Evolutionary conservation across 2,113 vertebrate species (phyloP).

Genomic region (Bufo bufo): DNA sequence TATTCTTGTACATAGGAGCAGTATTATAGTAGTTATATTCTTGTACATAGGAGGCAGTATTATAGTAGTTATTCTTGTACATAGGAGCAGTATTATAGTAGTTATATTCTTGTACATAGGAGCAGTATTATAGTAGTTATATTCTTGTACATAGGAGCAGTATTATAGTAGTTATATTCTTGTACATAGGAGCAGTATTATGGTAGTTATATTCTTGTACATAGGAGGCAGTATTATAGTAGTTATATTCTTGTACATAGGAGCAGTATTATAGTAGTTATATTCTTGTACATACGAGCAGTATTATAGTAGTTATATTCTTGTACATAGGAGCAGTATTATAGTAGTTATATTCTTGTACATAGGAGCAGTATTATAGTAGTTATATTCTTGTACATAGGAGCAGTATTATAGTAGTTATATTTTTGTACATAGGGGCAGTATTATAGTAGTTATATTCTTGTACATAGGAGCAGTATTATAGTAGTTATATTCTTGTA

Average conservation of each 20-base stretch:
- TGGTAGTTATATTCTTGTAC: not conserved
- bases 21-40: conserved; percentile 1
- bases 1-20: not conserved
- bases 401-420: not conserved
- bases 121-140: not conserved
- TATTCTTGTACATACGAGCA: not conserved
- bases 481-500: not conserved
- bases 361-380: not conserved
- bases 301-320: conserved; percentile 5
- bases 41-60: conserved; percentile 1
- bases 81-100: conserved; percentile 11
- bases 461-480: not conserved
- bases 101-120: conserved; percentile 2
- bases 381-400: conserved; percentile 8
- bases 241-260: not conserved
- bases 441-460: conserved; percentile 1
- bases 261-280: not conserved
- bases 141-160: not conserved
- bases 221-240: not conserved
- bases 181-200: conserved; percentile 4
- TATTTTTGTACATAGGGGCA: not conserved
- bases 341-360: conserved; percentile 1
- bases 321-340: not conserved
- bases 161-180: conserved; percentile 5
- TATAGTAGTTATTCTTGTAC: conserved; percentile 4